Evolutionary conservation across 2,113 vertebrate species (phyloP).

Genomic region (Elgaria multicarinata): DNA sequence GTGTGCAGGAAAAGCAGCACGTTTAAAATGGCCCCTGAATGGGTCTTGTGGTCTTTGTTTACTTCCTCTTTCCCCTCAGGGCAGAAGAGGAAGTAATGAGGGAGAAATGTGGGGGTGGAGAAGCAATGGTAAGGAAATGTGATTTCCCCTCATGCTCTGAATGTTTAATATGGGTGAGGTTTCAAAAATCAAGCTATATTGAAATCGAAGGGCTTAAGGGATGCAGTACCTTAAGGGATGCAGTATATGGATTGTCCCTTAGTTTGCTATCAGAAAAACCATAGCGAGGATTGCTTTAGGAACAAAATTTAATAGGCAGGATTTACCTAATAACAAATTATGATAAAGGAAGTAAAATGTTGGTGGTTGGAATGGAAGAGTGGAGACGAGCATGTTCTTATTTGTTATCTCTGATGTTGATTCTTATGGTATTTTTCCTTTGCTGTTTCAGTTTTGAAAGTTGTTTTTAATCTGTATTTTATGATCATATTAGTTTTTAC

Average conservation of each 20-base stretch:
- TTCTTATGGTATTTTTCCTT: neutral
- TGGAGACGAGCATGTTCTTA: neutral
- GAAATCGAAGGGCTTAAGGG: neutral
- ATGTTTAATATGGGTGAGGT: neutral
- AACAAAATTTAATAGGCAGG: neutral
- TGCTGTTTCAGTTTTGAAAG: neutral
- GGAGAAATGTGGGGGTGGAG: no score
- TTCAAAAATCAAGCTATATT: no score
- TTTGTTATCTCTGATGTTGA: neutral
- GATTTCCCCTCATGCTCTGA: no score
- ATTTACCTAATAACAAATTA: neutral
- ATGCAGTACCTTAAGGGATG: neutral
- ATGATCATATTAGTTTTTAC: neutral
- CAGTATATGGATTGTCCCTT: neutral
- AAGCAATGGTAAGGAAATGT: no score
- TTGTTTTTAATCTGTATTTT: neutral
- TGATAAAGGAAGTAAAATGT: neutral
- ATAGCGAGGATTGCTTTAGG: neutral
- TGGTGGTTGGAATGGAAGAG: neutral
- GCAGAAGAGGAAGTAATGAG: no score
- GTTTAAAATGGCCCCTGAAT: no score
- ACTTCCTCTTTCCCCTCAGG: no score
- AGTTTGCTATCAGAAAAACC: no score
- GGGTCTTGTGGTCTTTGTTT: no score
- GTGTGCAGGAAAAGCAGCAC: no score